Conservation (phyloP, 2,113 vertebrate species). For the Falco punctatus region DNA sequence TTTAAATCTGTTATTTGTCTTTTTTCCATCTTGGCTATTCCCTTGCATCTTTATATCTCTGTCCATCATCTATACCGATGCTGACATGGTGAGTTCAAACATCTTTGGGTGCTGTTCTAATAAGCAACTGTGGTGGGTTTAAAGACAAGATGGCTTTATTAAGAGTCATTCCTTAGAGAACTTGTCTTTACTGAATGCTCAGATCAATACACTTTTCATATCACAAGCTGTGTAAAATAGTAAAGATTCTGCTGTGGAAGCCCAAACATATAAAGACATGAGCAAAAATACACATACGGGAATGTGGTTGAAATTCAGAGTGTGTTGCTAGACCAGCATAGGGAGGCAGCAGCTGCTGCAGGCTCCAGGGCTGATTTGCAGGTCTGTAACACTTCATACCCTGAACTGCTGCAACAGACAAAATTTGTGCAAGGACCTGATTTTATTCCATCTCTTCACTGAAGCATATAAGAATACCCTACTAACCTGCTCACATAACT, state of each 20-base stretch:
- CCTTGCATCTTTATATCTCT: background rate
- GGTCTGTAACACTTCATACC: background rate
- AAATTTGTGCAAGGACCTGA: background rate
- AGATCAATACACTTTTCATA: background rate
- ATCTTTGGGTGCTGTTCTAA: background rate
- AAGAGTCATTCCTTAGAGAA: background rate
- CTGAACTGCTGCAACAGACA: background rate
- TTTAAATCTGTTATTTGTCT: background rate
- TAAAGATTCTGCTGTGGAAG: background rate
- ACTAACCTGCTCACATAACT: background rate
- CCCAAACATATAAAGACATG: background rate
- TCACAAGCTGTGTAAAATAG: background rate
- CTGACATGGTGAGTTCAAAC: background rate
- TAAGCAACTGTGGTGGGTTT: background rate
- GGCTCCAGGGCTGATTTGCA: background rate
- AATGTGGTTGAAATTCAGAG: background rate
- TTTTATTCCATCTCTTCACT: background rate
- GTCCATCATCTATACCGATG: background rate
- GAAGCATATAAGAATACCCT: background rate
- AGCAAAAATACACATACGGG: background rate
- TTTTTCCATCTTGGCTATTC: background rate
- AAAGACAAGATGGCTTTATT: background rate
- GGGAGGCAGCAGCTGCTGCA: background rate
- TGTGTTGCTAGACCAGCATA: background rate
- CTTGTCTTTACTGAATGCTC: background rate